Conservation (phyloP, 2,797 vertebrate species). For the Anableps anableps region DNA sequence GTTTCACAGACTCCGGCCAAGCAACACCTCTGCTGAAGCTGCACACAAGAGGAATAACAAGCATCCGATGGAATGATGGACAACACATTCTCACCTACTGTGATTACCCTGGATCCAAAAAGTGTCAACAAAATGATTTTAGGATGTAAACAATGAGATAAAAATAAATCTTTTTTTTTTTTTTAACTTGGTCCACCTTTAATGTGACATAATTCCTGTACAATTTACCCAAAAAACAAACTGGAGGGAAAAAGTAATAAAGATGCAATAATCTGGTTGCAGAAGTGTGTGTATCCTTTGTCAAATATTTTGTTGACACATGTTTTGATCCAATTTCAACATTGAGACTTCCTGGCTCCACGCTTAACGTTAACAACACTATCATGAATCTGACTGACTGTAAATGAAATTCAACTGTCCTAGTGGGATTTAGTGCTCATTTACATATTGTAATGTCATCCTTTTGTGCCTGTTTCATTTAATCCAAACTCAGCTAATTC, state of each 20-base stretch:
- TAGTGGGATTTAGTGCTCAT: no score
- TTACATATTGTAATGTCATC: no score
- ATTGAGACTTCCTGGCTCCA: no score
- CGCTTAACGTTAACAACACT: no score
- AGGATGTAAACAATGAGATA: neutral
- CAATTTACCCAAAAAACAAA: no score
- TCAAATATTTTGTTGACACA: no score
- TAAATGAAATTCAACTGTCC: no score
- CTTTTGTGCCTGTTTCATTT: neutral
- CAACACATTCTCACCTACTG: neutral
- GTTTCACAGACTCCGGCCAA: constrained; percentile 51
- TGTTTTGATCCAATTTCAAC: no score
- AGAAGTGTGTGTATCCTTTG: neutral
- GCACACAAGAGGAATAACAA: constrained; percentile 37
- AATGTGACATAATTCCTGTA: no score
- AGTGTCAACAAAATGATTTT: neutral
- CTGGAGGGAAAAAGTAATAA: neutral
- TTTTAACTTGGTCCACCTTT: no score
- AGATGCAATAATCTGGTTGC: neutral
- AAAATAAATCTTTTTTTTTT: neutral
- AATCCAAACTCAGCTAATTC: neutral
- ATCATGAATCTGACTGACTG: no score
- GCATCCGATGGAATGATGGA: constrained; percentile 23
- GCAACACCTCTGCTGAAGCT: constrained; percentile 54
- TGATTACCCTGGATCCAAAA: no score